Evolutionary conservation across 2,888 invertebrate species (phyloP).

Genomic region (Linyphia triangularis): DNA sequence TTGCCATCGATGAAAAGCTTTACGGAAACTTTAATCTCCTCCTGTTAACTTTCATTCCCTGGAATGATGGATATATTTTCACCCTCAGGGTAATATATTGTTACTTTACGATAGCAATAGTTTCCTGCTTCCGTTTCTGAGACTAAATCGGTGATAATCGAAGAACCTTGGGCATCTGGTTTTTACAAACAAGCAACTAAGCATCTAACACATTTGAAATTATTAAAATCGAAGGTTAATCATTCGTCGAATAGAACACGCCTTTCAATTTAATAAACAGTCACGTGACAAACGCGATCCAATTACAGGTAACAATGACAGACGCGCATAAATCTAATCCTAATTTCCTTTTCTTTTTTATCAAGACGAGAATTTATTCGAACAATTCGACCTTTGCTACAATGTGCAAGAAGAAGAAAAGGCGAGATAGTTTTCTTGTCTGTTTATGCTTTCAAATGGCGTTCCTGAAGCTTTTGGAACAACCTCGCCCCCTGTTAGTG

Average conservation of each 20-base stretch:
- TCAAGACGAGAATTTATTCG: constrained; percentile 35
- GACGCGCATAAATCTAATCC: constrained; percentile 63
- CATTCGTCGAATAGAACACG: constrained; percentile 54
- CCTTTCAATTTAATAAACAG: constrained; percentile 55
- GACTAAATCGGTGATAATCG: too few relatives aligned
- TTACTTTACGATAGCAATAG: not conserved
- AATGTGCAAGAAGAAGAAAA: not conserved
- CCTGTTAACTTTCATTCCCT: too few relatives aligned
- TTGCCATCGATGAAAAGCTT: too few relatives aligned
- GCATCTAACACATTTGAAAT: not conserved
- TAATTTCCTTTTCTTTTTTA: not conserved
- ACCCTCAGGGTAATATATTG: not conserved
- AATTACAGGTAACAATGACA: constrained; percentile 58
- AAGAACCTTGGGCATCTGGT: constrained; percentile 21
- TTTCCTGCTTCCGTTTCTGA: not conserved
- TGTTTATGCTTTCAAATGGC: constrained; percentile 41
- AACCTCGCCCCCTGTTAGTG: constrained; percentile 10
- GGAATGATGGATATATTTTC: too few relatives aligned
- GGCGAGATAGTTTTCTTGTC: not conserved
- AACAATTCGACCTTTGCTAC: constrained; percentile 41
- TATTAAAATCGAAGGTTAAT: constrained; percentile 55
- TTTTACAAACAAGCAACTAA: not conserved
- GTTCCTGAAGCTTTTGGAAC: not conserved
- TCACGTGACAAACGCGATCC: constrained; percentile 54
- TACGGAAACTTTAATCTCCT: too few relatives aligned